Base-by-base conservation (phyloP, 2,888 invertebrate genomes). In the Pardosa pseudoannulata region DNA sequence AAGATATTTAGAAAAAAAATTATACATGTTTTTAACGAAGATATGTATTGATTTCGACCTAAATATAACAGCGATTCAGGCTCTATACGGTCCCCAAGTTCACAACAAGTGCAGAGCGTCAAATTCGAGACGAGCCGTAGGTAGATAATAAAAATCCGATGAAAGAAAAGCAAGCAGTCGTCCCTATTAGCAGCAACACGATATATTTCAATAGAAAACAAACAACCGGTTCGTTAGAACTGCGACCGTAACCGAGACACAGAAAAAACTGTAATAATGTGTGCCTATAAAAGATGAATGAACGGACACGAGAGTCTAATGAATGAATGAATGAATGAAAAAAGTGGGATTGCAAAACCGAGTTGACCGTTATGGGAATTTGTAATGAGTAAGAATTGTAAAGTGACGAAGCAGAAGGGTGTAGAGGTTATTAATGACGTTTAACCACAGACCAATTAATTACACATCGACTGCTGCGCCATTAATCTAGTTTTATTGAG, bases 281-380 rank as follows among this genome's bases (percentile, higher is more conserved):
- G n/a, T n/a, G n/a, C n/a, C n/a, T n/a, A 46, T 46, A 46, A 56
- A 56, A 56, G 56, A 56, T 56, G 56, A 56, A 56, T 56, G 56
- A 56, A 56, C 7, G 56, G 3, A 19, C n/a, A 3, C 56, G 41
- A 16, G 56, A 23, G 56, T 23, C 16, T 19, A 56, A 56, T 56
- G 56, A 56, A 56, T 56, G 23, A 23, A 56, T 23, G 23, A 1
- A 5, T 23, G 7, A 23, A 23, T 56, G 2, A 19, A 13, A 46
- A 23, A 23, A 19, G 19, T 56, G 23, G 3, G 11, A 23, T 6
- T 23, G 56, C 1, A 23, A 16, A 56, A 23, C n/a, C 23, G 23
- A 56, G 3, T 56, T n/a, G 56, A 56, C 56, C 56, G 23, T 23
- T 23, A 19, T n/a, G 1, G 16, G 23, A 23, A 56, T 23, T 19